phyloP scores from a whole-genome alignment of 2,888 invertebrate species.

The Euzophera pinguis region DNA sequence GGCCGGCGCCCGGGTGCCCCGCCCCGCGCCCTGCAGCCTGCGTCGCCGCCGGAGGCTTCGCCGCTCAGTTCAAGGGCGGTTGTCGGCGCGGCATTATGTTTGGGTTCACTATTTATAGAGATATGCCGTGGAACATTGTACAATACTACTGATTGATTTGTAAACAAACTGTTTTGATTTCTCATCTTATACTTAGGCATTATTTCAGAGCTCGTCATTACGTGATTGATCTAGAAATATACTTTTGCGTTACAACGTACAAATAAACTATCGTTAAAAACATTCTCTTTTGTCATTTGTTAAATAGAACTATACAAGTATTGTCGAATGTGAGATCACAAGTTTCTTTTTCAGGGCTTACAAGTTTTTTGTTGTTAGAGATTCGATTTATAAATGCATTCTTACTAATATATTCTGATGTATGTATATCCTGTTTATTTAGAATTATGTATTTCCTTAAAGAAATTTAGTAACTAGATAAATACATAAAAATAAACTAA shows the following conservation, averaged over 20 bases:
- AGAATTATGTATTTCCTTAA: too few relatives aligned
- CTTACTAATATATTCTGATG: too few relatives aligned
- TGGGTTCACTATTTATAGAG: constrained; percentile 51
- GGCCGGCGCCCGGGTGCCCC: constrained; percentile 67
- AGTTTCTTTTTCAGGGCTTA: too few relatives aligned
- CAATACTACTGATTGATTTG: constrained; percentile 5
- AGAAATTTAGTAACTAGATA: too few relatives aligned
- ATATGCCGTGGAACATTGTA: background rate
- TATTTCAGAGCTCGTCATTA: background rate
- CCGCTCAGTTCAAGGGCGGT: constrained; percentile 76
- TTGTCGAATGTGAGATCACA: too few relatives aligned
- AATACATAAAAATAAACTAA: too few relatives aligned
- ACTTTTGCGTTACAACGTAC: background rate
- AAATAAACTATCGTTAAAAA: background rate
- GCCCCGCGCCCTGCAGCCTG: constrained; percentile 47
- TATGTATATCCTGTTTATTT: too few relatives aligned
- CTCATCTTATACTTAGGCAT: background rate
- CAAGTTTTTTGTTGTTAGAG: too few relatives aligned
- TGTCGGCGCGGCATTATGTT: constrained; percentile 63
- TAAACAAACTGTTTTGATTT: constrained; percentile 1
- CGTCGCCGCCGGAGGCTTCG: constrained; percentile 38
- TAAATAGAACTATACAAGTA: background rate
- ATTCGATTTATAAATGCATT: too few relatives aligned
- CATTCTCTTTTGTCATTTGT: background rate
- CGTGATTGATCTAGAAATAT: constrained; percentile 3